Percentiles rank a stretch among this genome's conserved stretches.
Conservation (phyloP, 2,113 vertebrate species). For the Tringa solitaria region DNA sequence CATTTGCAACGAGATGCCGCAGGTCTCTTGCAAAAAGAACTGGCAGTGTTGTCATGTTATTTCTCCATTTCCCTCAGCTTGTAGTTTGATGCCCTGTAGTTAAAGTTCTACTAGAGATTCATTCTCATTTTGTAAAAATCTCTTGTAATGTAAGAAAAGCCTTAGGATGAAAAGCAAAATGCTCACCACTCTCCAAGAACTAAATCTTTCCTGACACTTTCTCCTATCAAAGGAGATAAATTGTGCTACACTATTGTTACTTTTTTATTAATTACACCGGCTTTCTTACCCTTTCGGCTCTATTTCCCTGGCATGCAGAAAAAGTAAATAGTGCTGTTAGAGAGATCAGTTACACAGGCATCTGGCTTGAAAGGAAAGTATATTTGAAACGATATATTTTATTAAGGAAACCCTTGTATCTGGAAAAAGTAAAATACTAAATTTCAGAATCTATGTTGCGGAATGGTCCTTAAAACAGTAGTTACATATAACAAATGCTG, state of each 20-base stretch:
- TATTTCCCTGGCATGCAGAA: not conserved
- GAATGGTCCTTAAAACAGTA: not conserved
- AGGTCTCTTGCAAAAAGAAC: conserved; percentile 1
- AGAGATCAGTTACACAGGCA: not conserved
- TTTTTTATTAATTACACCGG: not conserved
- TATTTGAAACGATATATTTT: not conserved
- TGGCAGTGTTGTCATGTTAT: not conserved
- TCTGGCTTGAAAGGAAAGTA: not conserved
- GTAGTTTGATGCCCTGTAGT: not conserved
- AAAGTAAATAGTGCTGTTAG: not conserved
- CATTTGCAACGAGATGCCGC: not conserved
- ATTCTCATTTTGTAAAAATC: not conserved
- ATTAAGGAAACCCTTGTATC: not conserved
- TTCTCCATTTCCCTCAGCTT: not conserved
- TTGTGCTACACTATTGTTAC: not conserved
- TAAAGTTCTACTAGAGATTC: not conserved
- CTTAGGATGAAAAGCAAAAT: not conserved
- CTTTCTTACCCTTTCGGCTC: not conserved
- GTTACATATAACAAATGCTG: not conserved
- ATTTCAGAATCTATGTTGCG: not conserved
- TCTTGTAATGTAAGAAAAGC: not conserved
- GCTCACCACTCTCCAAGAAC: not conserved
- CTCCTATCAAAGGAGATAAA: not conserved
- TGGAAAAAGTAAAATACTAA: not conserved
- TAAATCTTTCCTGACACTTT: not conserved